Conservation (phyloP, 2,113 vertebrate species). For the Poicephalus meyeri region DNA sequence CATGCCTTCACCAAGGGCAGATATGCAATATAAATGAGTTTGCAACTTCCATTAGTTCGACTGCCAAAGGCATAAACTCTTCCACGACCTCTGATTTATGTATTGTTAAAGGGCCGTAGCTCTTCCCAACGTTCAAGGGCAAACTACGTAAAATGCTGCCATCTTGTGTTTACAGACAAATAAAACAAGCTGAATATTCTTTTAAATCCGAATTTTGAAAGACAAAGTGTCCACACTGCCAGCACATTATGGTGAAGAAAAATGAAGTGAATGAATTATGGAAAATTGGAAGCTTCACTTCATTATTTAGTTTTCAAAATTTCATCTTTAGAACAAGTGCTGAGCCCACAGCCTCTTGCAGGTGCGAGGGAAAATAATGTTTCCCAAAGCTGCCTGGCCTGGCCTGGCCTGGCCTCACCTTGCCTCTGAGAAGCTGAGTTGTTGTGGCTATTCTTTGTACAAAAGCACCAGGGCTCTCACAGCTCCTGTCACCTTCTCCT, state of each 20-base stretch:
- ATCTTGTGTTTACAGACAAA: constrained; percentile 1
- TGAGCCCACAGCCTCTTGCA: too few species aligned
- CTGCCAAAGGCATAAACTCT: neutral
- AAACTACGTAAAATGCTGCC: constrained; percentile 10
- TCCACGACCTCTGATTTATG: neutral
- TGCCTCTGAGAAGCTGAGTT: too few species aligned
- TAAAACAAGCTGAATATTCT: neutral
- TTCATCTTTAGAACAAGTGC: neutral
- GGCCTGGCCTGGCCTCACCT: too few species aligned
- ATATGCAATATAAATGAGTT: neutral
- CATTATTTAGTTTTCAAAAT: neutral
- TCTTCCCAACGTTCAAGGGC: neutral
- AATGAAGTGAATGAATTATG: neutral
- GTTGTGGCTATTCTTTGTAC: too few species aligned
- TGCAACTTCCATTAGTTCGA: neutral
- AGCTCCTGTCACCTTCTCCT: too few species aligned
- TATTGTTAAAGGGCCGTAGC: neutral
- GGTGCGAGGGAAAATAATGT: too few species aligned
- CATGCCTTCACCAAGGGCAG: neutral
- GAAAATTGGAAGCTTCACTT: neutral
- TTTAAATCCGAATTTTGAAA: neutral
- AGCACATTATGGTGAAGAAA: neutral
- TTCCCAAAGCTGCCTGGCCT: too few species aligned
- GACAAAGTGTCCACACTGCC: neutral
- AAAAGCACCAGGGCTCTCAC: too few species aligned